Evolutionary conservation across 2,797 vertebrate genomes (phyloP), one percentile per base, ranked within the genome.

Genomic region (Danionella dracula): DNA sequence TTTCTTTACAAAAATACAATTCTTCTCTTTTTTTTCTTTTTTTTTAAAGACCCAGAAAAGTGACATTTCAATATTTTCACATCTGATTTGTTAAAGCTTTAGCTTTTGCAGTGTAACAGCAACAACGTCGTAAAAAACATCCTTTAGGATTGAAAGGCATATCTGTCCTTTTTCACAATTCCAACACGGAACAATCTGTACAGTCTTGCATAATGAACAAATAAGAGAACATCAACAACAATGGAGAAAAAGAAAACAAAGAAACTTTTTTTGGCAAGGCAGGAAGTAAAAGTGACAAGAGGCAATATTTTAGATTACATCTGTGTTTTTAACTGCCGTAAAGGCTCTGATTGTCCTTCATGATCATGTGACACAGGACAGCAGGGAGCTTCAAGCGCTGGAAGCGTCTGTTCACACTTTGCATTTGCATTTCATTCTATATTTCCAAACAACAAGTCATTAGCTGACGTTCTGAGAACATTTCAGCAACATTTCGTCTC

Each of bases 331-430:
- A 81, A 81, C 83, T 79, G 76, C 86, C 83, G 85, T 82, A 84
- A 83, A 85, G 84, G 82, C 85, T 85, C 81, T 90, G 90, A 91
- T 91, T 91, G 90, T 91, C 90, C 88, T 90, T 90, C 88, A 90
- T 87, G 87, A 86, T 82, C 84, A 79, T 74, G 78, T 85, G 83
- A 84, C 72, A 81, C 80, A 84, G 84, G 84, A 79, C 84, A 81
- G 83, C 63, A 74, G 62, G 82, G 84, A 78, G 84, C 84, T 85
- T 84, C 80, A 82, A 89, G 87, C 87, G 87, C 86, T 86, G 49
- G 59, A 70, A 62, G 66, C 56, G 65, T 74, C 60, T 41, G 45
- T 73, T 68, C 21, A 56, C 58, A 58, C 67, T 62, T 62, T 88
- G 81, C 78, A 82, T 82, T 79, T 78, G 74, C 81, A 75, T 71